Evolutionary conservation across 2,797 vertebrate genomes (phyloP), one percentile per base, ranked within the genome.

Genomic region (Enteromius mattozi): DNA sequence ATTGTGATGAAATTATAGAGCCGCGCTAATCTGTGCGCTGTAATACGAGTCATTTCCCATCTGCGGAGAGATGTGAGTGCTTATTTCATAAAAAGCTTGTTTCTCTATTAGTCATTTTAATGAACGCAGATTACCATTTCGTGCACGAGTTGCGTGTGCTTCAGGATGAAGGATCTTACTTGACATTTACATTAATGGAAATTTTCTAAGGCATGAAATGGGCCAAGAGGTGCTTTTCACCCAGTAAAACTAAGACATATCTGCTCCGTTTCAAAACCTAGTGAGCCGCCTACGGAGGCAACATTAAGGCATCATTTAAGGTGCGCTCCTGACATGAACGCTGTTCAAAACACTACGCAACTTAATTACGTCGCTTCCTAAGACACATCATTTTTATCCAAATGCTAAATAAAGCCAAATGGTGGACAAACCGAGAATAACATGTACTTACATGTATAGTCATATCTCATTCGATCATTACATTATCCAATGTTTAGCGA

Each of bases 1-100:
- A 93, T 95, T 94, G 93, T 94, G 92, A 94, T 93, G 91, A 94
- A 95, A 94, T 95, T 93, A 95, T 89, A 92, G 92, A 90, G 89
- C 61, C 30, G 89, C 87, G 91, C 91, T 95, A 94, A 95, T 95
- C 94, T 93, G 90, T 89, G 85, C 79, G 56, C 91, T 89, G 93
- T 92, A 92, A 92, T 91, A 93, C 88, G 87, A 92, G 90, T 92
- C 90, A 91, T 93, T 94, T 92, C 91, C 91, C 89, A 88, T 92
- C 91, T 88, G 92, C 75, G 90, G 91, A 92, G 91, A 93, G 90
- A 93, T 80, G 89, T 87, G 88, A 88, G 78, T 86, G 89, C 59
- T 94, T 93, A 88, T 86, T 91, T 93, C 92, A 91, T 85, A 78
- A 86, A 92, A 92, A 89, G 88, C 89, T 91, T 86, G 88, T 94